Evolutionary conservation across 2,113 vertebrate species (phyloP).

Genomic region (Azemiops feae): DNA sequence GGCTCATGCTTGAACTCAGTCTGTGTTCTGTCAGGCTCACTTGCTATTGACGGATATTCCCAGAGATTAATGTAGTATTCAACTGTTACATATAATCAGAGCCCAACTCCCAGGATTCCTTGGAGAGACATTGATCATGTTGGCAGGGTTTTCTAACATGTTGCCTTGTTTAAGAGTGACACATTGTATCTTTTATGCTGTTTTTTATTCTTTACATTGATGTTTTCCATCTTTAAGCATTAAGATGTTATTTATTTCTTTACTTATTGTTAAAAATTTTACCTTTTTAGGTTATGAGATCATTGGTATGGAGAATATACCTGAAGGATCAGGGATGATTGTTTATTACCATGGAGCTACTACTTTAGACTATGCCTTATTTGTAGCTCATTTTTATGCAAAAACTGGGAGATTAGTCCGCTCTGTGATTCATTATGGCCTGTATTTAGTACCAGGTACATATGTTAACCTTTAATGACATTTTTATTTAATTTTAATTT

Average conservation of each 20-base stretch:
- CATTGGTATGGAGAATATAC: constrained; percentile 67
- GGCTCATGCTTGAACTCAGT: no score
- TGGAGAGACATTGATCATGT: neutral
- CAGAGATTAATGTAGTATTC: neutral
- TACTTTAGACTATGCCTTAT: constrained; percentile 86
- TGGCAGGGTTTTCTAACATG: neutral
- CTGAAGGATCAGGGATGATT: constrained; percentile 82
- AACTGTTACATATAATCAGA: neutral
- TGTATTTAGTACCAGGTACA: constrained; percentile 69
- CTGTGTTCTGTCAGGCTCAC: neutral
- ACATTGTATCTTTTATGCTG: neutral
- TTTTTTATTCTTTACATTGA: neutral
- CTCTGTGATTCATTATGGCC: constrained; percentile 82
- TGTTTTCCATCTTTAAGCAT: neutral
- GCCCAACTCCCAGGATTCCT: neutral
- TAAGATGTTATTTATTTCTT: neutral
- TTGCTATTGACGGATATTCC: neutral
- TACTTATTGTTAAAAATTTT: neutral
- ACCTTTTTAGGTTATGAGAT: constrained; percentile 65
- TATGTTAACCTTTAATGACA: neutral
- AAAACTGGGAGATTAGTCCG: constrained; percentile 80
- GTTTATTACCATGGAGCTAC: constrained; percentile 89
- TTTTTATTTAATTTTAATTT: neutral
- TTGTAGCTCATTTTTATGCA: constrained; percentile 80
- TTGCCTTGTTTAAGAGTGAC: neutral